A percentile compares a stretch with the other conserved stretches of the same genome.
These are phyloP conservation scores for Sylvilagus floridanus DNA, from an alignment of 2,797 vertebrate genomes.

Conservation along the genomic window DNA sequence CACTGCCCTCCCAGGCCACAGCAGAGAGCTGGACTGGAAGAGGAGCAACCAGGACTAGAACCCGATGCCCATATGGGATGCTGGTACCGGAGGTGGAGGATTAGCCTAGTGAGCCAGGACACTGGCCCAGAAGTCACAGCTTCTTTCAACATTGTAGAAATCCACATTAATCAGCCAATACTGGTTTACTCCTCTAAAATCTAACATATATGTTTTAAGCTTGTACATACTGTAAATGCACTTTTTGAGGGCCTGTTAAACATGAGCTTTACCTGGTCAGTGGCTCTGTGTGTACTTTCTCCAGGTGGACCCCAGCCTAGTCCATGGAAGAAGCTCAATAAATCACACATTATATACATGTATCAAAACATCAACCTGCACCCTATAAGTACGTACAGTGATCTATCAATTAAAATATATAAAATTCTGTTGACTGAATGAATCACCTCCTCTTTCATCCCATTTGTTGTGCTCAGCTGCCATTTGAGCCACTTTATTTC, in stretches of 20 bases:
- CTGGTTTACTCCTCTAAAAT: not conserved
- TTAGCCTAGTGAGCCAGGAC: too few species aligned
- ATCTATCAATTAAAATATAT: not conserved
- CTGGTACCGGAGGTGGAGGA: too few species aligned
- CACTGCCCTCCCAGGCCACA: too few species aligned
- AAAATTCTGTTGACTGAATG: not conserved
- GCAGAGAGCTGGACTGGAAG: too few species aligned
- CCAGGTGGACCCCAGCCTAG: not conserved
- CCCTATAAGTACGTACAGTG: not conserved
- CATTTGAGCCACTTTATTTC: conserved; percentile 45
- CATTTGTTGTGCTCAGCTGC: not conserved
- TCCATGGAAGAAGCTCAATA: not conserved
- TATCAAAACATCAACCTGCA: not conserved
- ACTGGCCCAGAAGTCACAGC: not conserved
- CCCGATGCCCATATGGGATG: too few species aligned
- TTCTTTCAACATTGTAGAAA: conserved; percentile 20
- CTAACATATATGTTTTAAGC: not conserved
- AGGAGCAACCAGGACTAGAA: too few species aligned
- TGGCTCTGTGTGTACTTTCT: not conserved
- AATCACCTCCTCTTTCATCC: conserved; percentile 51
- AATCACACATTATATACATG: not conserved
- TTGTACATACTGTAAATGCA: not conserved
- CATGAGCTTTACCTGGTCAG: not conserved
- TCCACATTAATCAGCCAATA: not conserved
- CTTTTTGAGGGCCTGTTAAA: not conserved